A percentile compares a stretch with the other conserved stretches of the same genome.
These are phyloP conservation scores for Petrocephalus sullivani DNA, from an alignment of 2,797 vertebrate species.

Conservation along the genomic window DNA sequence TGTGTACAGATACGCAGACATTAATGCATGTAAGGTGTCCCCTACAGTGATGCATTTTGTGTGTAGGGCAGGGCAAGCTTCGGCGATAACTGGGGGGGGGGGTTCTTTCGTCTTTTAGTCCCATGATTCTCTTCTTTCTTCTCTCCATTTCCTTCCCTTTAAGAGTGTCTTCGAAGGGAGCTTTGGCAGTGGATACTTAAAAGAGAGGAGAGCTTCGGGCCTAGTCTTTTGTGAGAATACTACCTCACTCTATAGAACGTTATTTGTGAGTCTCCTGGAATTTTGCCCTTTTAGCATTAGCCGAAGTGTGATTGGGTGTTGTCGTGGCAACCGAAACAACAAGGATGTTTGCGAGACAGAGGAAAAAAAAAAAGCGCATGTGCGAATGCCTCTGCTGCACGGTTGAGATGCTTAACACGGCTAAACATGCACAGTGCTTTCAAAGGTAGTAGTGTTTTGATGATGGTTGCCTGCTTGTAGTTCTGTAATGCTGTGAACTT, in stretches of 20 bases:
- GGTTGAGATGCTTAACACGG: slow-evolving; percentile 30
- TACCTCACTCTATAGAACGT: slow-evolving; percentile 84
- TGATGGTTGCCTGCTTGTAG: not conserved
- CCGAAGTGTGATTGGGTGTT: slow-evolving; percentile 37
- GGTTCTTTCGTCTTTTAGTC: slow-evolving; percentile 52
- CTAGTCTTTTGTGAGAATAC: slow-evolving; percentile 97
- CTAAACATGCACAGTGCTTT: not conserved
- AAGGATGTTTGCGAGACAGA: slow-evolving; percentile 21
- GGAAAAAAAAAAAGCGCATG: slow-evolving; percentile 55
- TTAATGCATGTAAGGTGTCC: not conserved
- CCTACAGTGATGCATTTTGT: not conserved
- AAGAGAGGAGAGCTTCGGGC: slow-evolving; percentile 85
- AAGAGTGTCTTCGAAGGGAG: slow-evolving; percentile 95
- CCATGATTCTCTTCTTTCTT: slow-evolving; percentile 52
- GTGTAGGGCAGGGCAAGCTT: not conserved
- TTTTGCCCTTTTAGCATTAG: slow-evolving; percentile 16
- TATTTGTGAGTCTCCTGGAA: slow-evolving; percentile 84
- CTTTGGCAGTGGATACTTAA: slow-evolving; percentile 88
- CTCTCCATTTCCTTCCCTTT: slow-evolving; percentile 45
- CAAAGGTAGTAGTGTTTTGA: not conserved
- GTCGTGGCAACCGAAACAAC: slow-evolving; percentile 46
- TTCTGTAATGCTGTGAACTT: not conserved
- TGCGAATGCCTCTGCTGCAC: slow-evolving; percentile 55
- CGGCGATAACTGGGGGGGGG: not conserved
- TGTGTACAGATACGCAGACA: not conserved